phyloP scores from a whole-genome alignment of 2,797 vertebrate genomes.

The Mallotus villosus region DNA sequence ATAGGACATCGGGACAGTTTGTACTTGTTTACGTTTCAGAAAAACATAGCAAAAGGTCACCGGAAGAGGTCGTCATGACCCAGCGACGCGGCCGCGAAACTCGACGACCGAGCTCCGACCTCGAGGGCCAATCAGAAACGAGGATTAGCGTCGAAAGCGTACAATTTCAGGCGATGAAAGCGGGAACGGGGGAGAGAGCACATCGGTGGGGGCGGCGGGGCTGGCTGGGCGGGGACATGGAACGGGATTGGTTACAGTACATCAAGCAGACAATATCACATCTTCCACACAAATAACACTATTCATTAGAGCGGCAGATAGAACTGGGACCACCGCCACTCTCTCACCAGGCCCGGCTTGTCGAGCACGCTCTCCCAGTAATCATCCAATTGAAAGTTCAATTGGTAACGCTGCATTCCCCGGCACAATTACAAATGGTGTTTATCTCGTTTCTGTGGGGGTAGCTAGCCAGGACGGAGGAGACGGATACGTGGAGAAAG shows the following conservation, averaged over 20 bases:
- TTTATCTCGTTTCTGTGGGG: background rate
- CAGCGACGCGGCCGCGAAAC: no score
- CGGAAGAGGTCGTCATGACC: no score
- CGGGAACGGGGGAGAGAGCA: slow-evolving; percentile 37
- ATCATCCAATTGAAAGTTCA: slow-evolving; percentile 35
- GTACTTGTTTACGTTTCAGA: background rate
- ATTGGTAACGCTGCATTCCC: background rate
- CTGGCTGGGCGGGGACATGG: background rate
- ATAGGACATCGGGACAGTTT: no score
- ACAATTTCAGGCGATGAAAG: slow-evolving; percentile 50
- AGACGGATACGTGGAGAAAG: no score
- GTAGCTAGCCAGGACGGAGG: no score
- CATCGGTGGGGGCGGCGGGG: slow-evolving; percentile 43
- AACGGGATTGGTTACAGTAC: slow-evolving; percentile 23
- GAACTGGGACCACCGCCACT: slow-evolving; percentile 29
- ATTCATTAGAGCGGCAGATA: slow-evolving; percentile 44
- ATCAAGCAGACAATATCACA: slow-evolving; percentile 48
- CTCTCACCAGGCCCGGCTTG: slow-evolving; percentile 12
- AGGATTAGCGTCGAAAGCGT: slow-evolving; percentile 52
- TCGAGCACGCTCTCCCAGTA: slow-evolving; percentile 14
- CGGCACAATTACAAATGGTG: background rate
- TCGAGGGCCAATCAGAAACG: slow-evolving; percentile 44
- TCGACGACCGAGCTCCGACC: background rate
- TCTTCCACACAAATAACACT: slow-evolving; percentile 41
- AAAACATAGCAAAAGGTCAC: background rate